These are phyloP conservation scores for Masnerella sp. DNA, from an alignment of 2,888 invertebrate genomes.

Conservation along the genomic window DNA sequence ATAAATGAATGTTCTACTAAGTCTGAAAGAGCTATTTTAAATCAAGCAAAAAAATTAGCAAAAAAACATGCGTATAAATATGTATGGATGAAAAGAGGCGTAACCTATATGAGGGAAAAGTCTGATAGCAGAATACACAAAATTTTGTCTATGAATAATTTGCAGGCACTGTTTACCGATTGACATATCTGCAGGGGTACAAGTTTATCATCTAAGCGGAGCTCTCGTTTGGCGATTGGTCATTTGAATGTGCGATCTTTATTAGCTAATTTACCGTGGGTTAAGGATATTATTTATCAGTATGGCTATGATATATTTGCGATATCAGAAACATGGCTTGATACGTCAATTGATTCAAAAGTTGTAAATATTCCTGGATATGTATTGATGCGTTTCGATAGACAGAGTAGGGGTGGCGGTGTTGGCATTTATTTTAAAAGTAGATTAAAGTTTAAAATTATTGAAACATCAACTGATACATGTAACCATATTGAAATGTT, in stretches of 20 bases:
- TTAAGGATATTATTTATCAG: background rate
- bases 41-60: background rate
- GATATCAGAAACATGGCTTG: background rate
- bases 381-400: background rate
- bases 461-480: no score
- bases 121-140: background rate
- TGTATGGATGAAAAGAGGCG: constrained; percentile 1
- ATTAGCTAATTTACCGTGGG: background rate
- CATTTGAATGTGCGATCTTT: background rate
- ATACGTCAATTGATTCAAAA: background rate
- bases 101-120: background rate
- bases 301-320: background rate
- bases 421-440: constrained; percentile 3
- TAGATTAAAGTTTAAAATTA: background rate
- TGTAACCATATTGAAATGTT: background rate
- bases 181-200: no score
- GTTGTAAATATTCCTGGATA: background rate
- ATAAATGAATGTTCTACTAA: background rate
- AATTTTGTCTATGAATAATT: no score
- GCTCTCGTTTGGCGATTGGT: no score
- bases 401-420: background rate
- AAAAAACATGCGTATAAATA: background rate
- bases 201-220: no score
- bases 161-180: no score
- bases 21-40: background rate